Conservation (phyloP, 2,888 invertebrate genomes). For the Drepana falcataria region DNA sequence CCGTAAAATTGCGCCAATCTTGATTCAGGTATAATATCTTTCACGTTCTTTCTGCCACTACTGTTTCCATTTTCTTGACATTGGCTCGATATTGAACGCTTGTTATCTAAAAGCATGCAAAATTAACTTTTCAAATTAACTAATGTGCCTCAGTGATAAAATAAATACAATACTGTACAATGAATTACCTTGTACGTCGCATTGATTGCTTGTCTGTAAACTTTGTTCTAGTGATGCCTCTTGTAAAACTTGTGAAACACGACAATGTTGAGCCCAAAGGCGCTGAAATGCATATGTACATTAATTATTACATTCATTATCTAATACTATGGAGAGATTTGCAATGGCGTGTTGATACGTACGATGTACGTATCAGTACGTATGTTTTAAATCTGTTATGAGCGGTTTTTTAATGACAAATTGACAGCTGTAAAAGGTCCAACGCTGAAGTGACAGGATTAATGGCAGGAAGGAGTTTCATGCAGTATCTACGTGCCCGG, state of each 20-base stretch:
- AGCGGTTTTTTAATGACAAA: too few relatives aligned
- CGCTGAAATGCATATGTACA: constrained; percentile 45
- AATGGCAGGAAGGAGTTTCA: too few relatives aligned
- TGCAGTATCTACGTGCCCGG: too few relatives aligned
- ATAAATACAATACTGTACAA: background rate
- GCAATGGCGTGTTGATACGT: too few relatives aligned
- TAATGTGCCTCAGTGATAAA: too few relatives aligned
- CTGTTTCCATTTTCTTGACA: constrained; percentile 56
- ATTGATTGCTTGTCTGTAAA: constrained; percentile 48
- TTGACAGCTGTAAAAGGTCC: too few relatives aligned
- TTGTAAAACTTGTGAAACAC: constrained; percentile 63
- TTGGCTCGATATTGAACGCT: constrained; percentile 45
- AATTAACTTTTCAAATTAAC: background rate
- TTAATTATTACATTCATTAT: background rate
- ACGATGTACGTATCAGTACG: too few relatives aligned
- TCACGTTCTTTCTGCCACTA: constrained; percentile 69
- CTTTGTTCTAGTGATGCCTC: constrained; percentile 52
- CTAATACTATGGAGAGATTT: too few relatives aligned
- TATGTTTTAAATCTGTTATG: too few relatives aligned
- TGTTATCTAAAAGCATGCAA: constrained; percentile 38
- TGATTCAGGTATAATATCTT: constrained; percentile 82
- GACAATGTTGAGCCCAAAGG: constrained; percentile 70
- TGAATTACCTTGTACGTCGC: constrained; percentile 51
- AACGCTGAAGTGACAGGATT: too few relatives aligned
- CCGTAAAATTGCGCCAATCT: constrained; percentile 79